A percentile compares a stretch with the other conserved stretches of the same genome.
phyloP scores from a whole-genome alignment of 2,113 vertebrate species.

The Dissostichus mawsoni region DNA sequence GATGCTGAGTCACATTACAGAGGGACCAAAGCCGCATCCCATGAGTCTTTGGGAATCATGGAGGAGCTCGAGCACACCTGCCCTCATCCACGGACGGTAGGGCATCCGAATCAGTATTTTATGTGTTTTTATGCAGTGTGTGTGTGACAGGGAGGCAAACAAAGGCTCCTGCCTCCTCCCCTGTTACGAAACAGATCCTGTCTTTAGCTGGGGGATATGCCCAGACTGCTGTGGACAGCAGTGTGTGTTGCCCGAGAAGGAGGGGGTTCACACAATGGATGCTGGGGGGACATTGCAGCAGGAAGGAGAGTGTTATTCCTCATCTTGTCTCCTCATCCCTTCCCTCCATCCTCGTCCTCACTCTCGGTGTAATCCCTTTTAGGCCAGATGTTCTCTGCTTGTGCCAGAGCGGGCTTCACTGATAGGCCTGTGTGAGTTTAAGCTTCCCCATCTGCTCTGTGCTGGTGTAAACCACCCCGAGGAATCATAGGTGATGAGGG shows the following conservation, averaged over 20 bases:
- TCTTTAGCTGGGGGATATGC: constrained; percentile 44
- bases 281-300: constrained; percentile 53
- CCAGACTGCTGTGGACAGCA: constrained; percentile 63
- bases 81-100: constrained; percentile 95
- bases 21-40: constrained; percentile 88
- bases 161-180: constrained; percentile 47
- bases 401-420: constrained; percentile 63
- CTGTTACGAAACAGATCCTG: constrained; percentile 70
- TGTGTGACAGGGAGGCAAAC: constrained; percentile 42
- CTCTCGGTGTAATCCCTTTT: constrained; percentile 59
- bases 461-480: constrained; percentile 23
- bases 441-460: constrained; percentile 66
- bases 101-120: constrained; percentile 12
- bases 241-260: constrained; percentile 34
- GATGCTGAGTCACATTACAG: constrained; percentile 98
- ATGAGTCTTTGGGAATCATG: constrained; percentile 92
- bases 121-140: constrained; percentile 12
- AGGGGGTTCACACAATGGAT: constrained; percentile 12
- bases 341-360: background rate
- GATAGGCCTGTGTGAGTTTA: constrained; percentile 61
- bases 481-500: constrained; percentile 34
- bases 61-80: constrained; percentile 99
- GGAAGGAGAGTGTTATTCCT: constrained; percentile 32
- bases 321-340: constrained; percentile 21
- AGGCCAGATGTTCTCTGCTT: constrained; percentile 74